Evolutionary conservation across 2,113 vertebrate genomes (phyloP).

Genomic region (Ameiurus melas): DNA sequence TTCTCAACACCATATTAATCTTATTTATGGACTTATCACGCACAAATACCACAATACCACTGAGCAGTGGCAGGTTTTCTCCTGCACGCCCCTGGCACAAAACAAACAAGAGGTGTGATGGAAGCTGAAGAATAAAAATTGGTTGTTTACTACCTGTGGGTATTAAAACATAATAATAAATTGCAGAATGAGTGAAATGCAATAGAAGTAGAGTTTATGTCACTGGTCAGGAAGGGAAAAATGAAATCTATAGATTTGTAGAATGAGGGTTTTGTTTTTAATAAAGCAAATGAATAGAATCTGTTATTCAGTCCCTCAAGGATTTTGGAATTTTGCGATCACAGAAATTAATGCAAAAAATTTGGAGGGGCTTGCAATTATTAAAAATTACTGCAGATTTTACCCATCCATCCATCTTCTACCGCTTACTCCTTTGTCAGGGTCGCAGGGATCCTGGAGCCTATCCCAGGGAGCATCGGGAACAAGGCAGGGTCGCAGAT

Average conservation of each 20-base stretch:
- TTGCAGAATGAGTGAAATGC: slow-evolving; percentile 21
- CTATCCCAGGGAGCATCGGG: no score
- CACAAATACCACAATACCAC: slow-evolving; percentile 87
- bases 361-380: no score
- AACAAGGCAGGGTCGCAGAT: no score
- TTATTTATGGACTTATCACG: slow-evolving; percentile 98
- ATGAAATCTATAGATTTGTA: not conserved
- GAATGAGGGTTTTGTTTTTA: not conserved
- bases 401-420: no score
- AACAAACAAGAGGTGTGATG: slow-evolving; percentile 84
- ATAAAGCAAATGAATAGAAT: not conserved
- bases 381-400: no score
- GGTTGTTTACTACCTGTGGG: slow-evolving; percentile 77
- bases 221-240: not conserved
- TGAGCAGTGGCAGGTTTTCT: slow-evolving; percentile 67
- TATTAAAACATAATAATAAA: slow-evolving; percentile 50
- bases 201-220: not conserved
- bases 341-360: no score
- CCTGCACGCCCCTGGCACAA: slow-evolving; percentile 64
- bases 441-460: no score
- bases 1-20: slow-evolving; percentile 99
- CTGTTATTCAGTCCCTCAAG: no score
- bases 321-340: no score
- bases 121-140: slow-evolving; percentile 83
- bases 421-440: no score